These are phyloP conservation scores for Clanis bilineata DNA, from an alignment of 2,888 invertebrate species.

Conservation along the genomic window DNA sequence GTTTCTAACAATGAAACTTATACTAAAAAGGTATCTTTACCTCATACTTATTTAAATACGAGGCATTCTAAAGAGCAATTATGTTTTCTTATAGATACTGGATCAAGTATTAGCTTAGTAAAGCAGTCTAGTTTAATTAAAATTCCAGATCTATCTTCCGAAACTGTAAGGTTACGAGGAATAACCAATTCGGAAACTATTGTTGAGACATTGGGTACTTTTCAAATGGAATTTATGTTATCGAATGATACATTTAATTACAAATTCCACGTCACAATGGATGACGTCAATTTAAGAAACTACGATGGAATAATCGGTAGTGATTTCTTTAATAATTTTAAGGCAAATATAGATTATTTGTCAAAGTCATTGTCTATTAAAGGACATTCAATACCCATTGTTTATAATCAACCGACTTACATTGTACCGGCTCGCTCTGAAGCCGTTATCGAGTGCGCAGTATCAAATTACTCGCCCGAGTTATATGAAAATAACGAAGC, in stretches of 20 bases:
- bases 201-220: background rate
- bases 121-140: background rate
- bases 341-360: background rate
- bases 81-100: slow-evolving; percentile 15
- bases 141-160: too few species aligned
- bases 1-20: too few species aligned
- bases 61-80: background rate
- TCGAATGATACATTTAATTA: background rate
- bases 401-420: background rate
- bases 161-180: background rate
- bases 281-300: background rate
- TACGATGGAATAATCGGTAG: background rate
- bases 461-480: background rate
- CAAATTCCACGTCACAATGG: background rate
- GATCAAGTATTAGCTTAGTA: background rate
- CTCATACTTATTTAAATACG: background rate
- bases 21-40: background rate
- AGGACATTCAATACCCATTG: background rate
- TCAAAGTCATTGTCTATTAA: background rate
- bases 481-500: background rate
- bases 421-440: background rate
- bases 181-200: background rate
- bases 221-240: background rate
- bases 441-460: background rate
- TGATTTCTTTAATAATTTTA: background rate